Base-by-base conservation (phyloP, 2,113 vertebrate species). In the Rafetus swinhoei region DNA sequence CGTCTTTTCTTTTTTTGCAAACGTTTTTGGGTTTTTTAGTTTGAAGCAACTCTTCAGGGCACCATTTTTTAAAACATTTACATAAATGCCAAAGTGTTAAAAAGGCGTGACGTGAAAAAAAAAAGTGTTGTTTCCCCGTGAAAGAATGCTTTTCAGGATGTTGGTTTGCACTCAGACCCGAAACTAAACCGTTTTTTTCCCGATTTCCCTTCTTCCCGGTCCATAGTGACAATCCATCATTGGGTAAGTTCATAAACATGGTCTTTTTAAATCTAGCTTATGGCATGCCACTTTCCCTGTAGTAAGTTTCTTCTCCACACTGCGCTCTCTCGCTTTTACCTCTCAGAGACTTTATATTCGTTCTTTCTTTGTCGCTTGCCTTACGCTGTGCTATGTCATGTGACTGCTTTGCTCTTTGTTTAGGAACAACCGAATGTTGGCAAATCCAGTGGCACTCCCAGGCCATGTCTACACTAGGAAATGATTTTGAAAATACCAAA, bases 361-460 rank as follows among this genome's bases (percentile, higher is more conserved):
- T 7, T n/a, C 65, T 65, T 62, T 32, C 60, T 9, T n/a, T 69
- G 4, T 56, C 50, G 3, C 29, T 6, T 79, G 82, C 86, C 76
- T 82, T 22, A 1, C 21, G 52, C 2, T 5, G 56, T n/a, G 10
- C 9, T 6, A 7, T 3, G 2, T 72, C 65, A 6, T 22, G 22
- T 29, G 76, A 80, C 59, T 0, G 1, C 16, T 89, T 12, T 39
- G 8, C 60, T 88, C 65, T 82, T 69, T 60, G 10, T 1, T 0
- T 3, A 10, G 32, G 65, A 65, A 5, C 24, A 57, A 3, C 4
- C 25, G 9, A 15, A 29, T n/a, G n/a, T 69, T 16, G n/a, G 29
- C 62, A n/a, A 69, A 69, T 2, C 29, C 79, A 72, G 79, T 29
- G 22, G 77, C 59, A 4, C 1, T 65, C 29, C 82, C 45, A 45